Conservation (phyloP, 2,113 vertebrate genomes). For the Apteryx owenii region DNA sequence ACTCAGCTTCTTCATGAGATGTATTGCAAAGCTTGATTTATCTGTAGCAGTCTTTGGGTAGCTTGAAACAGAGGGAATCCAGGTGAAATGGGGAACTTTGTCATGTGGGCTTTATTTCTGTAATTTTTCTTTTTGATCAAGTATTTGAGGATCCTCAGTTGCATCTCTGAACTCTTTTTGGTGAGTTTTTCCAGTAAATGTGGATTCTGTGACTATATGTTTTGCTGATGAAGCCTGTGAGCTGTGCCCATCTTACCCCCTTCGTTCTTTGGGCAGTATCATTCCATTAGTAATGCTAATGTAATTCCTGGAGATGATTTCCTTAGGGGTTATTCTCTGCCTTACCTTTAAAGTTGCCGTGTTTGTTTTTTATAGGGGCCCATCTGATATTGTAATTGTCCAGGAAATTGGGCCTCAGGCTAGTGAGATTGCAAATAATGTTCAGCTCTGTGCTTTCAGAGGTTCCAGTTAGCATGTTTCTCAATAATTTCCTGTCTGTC, state of each 20-base stretch:
- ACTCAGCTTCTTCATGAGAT: not conserved
- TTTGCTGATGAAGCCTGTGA: not conserved
- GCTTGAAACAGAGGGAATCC: not conserved
- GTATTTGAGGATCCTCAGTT: not conserved
- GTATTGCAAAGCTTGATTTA: not conserved
- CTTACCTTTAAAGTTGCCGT: not conserved
- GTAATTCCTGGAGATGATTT: not conserved
- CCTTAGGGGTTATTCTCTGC: not conserved
- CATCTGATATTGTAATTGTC: not conserved
- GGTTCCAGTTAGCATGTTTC: not conserved
- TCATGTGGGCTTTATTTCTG: not conserved
- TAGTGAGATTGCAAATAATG: not conserved
- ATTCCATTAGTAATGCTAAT: not conserved
- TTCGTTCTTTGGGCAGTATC: rapidly evolving
- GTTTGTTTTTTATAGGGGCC: not conserved
- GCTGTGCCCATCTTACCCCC: not conserved
- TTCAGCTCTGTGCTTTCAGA: not conserved
- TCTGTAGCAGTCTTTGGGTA: not conserved
- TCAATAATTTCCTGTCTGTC: not conserved
- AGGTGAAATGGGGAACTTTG: not conserved
- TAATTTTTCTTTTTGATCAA: not conserved
- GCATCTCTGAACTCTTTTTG: not conserved
- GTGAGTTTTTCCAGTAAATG: not conserved
- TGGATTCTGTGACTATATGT: not conserved
- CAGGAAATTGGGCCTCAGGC: not conserved